Base-by-base conservation (phyloP, 2,113 vertebrate genomes). In the Thymallus thymallus region DNA sequence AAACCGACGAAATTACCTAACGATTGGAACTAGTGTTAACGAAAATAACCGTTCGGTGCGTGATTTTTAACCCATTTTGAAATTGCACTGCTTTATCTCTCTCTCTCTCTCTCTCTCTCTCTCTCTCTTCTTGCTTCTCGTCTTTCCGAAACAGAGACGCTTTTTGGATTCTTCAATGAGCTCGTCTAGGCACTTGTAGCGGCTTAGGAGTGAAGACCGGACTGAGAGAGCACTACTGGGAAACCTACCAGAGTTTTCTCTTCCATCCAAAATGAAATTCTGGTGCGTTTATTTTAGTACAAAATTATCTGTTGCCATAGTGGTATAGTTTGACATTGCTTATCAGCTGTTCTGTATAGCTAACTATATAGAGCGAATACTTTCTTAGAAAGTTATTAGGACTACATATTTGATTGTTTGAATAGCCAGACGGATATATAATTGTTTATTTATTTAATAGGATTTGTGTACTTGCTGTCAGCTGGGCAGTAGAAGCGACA, bases 131-230 rank as follows among this genome's bases (percentile, higher is more conserved):
- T 72, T 30, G 79, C 46, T 77, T 14, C 84, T 18, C 77, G 71
- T 80, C 29, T 78, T 22, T 79, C 72, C 55, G 81, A 82, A 88
- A 87, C 87, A 89, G 88, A 89, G 86, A 76, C 76, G 76, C 5
- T 78, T 62, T 80, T 74, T 51, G 83, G 80, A 87, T 85, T 82
- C 71, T 90, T 91, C 85, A 84, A 86, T 90, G 91, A 91, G 81
- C 60, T 22, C 56, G 56, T 60, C n/a, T 60, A 10, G 85, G 24
- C 78, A 72, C 77, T 84, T 72, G 79, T 84, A 32, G 78, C 68
- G 71, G 62, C 69, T 82, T 80, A n/a, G 56, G 56, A 60, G 70
- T 90, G 88, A 89, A 87, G 81, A 80, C 72, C 71, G 65, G 77
- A 68, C 73, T 26, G 58, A 55, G 48, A 45, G 9, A 60, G 69